Evolutionary conservation across 2,888 invertebrate species (phyloP).

Genomic region (Strigamia maritima): DNA sequence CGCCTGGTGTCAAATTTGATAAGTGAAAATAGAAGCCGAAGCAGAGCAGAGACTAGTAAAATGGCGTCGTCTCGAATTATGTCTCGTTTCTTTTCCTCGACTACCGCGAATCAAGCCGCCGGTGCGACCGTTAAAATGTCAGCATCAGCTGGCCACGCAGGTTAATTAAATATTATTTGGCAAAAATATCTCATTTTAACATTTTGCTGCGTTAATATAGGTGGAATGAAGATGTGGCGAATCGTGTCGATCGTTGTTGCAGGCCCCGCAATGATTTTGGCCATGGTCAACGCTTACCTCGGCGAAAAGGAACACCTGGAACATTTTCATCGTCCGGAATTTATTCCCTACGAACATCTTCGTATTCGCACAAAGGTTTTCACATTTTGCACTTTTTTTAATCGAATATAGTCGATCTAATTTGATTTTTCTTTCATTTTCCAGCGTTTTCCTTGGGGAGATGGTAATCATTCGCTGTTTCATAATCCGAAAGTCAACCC

Average conservation of each 20-base stretch:
- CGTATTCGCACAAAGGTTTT: background rate
- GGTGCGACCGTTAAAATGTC: background rate
- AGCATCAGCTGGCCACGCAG: background rate
- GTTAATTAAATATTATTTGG: background rate
- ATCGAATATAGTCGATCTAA: too few species aligned
- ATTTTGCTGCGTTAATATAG: background rate
- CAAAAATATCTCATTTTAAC: background rate
- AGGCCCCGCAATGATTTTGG: background rate
- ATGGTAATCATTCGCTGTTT: conserved; percentile 80
- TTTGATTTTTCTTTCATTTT: conserved; percentile 47
- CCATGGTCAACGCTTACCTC: background rate
- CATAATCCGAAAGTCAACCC: conserved; percentile 79
- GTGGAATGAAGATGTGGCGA: background rate
- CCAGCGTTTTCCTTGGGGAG: conserved; percentile 89
- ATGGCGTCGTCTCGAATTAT: background rate
- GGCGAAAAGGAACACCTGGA: background rate
- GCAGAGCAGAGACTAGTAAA: too few species aligned
- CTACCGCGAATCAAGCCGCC: background rate
- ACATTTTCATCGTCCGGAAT: background rate
- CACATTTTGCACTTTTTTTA: too few species aligned
- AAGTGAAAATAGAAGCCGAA: too few species aligned
- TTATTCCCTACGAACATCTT: background rate
- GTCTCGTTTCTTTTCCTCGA: background rate
- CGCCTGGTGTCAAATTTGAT: too few species aligned
- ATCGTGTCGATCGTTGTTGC: background rate